Conservation (phyloP, 2,797 vertebrate species). For the Anabacerthia variegaticeps region DNA sequence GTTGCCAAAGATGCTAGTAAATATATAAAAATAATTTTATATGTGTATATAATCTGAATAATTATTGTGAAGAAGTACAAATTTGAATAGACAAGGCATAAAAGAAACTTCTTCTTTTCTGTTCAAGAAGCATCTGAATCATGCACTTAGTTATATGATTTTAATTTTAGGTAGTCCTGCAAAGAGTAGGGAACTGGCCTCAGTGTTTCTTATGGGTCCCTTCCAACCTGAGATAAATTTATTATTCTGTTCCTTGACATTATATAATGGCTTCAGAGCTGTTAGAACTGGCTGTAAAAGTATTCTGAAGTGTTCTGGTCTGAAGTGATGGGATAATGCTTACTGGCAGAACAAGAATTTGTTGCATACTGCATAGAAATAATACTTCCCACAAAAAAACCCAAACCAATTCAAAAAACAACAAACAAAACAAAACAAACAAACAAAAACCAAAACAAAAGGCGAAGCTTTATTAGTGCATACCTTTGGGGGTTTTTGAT, state of each 20-base stretch:
- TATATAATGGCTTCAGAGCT: fast-evolving
- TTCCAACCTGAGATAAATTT: not conserved
- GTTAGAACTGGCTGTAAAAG: not conserved
- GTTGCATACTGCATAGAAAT: not conserved
- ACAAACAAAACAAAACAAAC: too few species aligned
- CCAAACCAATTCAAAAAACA: too few species aligned
- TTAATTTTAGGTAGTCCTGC: not conserved
- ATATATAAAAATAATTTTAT: not conserved
- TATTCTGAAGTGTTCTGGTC: not conserved
- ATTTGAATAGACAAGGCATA: not conserved
- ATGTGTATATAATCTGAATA: not conserved
- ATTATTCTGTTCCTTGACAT: not conserved
- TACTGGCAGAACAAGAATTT: not conserved
- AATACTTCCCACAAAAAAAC: not conserved
- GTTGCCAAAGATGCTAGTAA: fast-evolving
- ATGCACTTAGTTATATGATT: not conserved
- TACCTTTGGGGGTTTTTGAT: fast-evolving
- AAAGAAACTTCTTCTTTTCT: not conserved
- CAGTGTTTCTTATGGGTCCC: not conserved
- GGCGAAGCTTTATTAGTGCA: not conserved
- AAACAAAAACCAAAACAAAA: too few species aligned
- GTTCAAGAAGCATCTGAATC: fast-evolving
- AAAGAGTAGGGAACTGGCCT: not conserved
- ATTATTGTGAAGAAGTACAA: not conserved
- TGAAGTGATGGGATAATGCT: not conserved